Percentiles rank a stretch among this genome's conserved stretches.
Conservation (phyloP, 30 jellyfish, hydroid and myxozoan genomes). For the Rhopilema esculentum region DNA sequence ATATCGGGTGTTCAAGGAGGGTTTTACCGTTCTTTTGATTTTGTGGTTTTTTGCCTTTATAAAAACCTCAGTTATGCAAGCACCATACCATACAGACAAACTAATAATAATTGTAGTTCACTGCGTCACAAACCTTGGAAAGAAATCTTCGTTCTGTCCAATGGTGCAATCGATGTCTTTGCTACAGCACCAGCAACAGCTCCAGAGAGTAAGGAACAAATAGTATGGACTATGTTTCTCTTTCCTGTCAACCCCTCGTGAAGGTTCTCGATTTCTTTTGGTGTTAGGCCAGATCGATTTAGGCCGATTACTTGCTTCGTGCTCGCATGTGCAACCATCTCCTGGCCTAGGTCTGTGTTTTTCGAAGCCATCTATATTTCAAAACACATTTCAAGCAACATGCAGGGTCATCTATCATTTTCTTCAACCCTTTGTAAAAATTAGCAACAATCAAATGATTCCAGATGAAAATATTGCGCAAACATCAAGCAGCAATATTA, state of each 20-base stretch:
- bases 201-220: conserved; percentile 82
- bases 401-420: not conserved
- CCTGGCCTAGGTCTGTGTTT: conserved; percentile 37
- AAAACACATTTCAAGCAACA: not conserved
- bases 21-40: too few species aligned
- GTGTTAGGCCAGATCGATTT: conserved; percentile 15
- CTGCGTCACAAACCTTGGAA: conserved; percentile 66
- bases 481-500: not conserved
- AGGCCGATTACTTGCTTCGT: conserved; percentile 60
- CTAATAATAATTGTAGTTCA: not conserved
- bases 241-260: not conserved
- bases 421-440: not conserved
- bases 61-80: too few species aligned
- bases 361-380: conserved; percentile 11
- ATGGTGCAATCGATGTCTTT: conserved; percentile 91
- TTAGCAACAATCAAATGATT: not conserved
- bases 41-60: too few species aligned
- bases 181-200: conserved; percentile 98
- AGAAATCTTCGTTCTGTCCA: conserved; percentile 89
- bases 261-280: conserved; percentile 12
- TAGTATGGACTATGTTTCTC: conserved; percentile 46
- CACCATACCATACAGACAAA: not conserved
- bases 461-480: not conserved
- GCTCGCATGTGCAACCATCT: conserved; percentile 34
- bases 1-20: too few species aligned